phyloP scores from a whole-genome alignment of 2,888 invertebrate species.

The Platynereis dumerilii region DNA sequence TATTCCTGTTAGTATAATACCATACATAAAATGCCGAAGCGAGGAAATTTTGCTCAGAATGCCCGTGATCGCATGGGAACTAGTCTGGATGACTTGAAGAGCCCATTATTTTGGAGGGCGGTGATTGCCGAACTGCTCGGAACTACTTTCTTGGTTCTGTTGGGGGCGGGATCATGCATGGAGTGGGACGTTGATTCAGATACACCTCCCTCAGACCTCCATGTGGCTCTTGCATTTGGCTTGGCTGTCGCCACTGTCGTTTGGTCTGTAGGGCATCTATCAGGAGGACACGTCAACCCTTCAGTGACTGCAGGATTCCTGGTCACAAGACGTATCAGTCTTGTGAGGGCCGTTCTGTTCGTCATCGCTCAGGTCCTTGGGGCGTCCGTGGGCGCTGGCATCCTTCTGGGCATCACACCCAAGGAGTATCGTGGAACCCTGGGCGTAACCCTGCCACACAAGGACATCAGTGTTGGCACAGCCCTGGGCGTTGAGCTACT shows the following conservation, averaged over 20 bases:
- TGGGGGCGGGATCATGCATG: constrained; percentile 78
- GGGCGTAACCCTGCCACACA: constrained; percentile 13
- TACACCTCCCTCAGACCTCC: constrained; percentile 46
- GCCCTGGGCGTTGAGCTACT: constrained; percentile 38
- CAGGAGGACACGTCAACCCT: constrained; percentile 91
- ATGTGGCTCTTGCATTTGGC: constrained; percentile 87
- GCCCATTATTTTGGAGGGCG: constrained; percentile 73
- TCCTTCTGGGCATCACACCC: constrained; percentile 37
- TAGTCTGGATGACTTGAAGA: constrained; percentile 30
- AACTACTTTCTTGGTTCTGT: constrained; percentile 82
- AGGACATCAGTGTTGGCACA: constrained; percentile 21
- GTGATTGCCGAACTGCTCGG: constrained; percentile 87
- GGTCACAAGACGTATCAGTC: constrained; percentile 81
- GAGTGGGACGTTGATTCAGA: not conserved
- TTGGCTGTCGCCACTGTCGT: constrained; percentile 83
- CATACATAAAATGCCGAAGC: no score
- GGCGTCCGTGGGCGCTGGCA: constrained; percentile 68
- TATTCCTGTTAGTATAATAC: no score
- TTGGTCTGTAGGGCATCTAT: constrained; percentile 84
- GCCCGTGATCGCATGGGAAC: not conserved
- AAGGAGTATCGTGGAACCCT: constrained; percentile 21
- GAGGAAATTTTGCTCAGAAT: no score
- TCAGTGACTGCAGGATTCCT: constrained; percentile 88
- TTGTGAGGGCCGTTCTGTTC: constrained; percentile 77
- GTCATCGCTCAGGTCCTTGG: constrained; percentile 82